Evolutionary conservation across 1,140 invertebrate species (phyloP).

Genomic region (Anastrepha ludens): DNA sequence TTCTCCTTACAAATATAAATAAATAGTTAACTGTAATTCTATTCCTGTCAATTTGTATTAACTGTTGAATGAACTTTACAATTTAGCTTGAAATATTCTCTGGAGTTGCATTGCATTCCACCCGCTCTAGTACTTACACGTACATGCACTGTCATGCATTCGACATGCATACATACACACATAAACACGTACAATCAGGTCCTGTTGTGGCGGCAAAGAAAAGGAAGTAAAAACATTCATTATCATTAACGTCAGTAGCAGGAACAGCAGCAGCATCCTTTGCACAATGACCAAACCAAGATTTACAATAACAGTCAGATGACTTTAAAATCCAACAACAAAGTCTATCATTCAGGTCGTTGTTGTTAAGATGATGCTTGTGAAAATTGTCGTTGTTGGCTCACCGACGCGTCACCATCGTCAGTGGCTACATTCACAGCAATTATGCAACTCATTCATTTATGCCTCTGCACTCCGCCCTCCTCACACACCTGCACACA

Average conservation of each 20-base stretch:
- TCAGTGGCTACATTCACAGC: background rate
- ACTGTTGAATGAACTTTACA: no score
- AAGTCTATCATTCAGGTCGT: background rate
- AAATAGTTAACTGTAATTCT: no score
- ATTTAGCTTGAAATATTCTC: no score
- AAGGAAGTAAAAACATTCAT: background rate
- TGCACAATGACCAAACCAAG: background rate
- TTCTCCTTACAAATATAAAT: no score
- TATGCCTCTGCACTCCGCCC: background rate
- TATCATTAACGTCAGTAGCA: conserved; percentile 11
- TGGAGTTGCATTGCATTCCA: no score
- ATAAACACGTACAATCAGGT: background rate
- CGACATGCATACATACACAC: no score
- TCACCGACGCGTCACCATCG: background rate
- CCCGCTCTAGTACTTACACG: no score
- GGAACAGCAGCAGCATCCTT: background rate
- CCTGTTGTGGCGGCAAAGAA: no score
- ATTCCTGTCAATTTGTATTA: no score
- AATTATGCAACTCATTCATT: background rate
- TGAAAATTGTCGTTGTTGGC: background rate
- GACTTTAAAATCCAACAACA: background rate
- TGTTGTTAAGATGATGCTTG: background rate
- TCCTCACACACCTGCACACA: background rate
- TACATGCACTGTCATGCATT: background rate
- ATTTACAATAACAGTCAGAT: background rate